A percentile compares a stretch with the other conserved stretches of the same genome.
Evolutionary conservation across 2,888 invertebrate species (phyloP).

Genomic region (Andrena hattorfiana): DNA sequence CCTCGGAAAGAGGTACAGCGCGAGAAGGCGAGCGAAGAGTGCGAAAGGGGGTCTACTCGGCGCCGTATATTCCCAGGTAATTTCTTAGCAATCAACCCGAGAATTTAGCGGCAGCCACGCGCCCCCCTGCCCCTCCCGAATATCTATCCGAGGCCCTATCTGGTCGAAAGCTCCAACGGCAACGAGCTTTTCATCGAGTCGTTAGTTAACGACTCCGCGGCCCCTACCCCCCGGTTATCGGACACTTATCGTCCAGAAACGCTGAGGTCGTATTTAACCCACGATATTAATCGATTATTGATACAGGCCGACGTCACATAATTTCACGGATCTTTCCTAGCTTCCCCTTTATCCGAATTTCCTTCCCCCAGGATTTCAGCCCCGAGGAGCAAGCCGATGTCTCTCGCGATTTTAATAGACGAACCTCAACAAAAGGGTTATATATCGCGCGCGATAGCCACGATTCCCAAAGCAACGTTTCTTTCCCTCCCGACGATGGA

Average conservation of each 20-base stretch:
- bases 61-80: conserved; percentile 74
- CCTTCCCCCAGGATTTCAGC: conserved; percentile 25
- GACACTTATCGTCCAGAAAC: conserved; percentile 65
- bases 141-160: conserved; percentile 74
- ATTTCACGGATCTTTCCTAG: conserved; percentile 53
- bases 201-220: conserved; percentile 78
- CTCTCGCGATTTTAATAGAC: conserved; percentile 38
- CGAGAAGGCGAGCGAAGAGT: neutral
- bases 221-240: conserved; percentile 58
- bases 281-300: conserved; percentile 66
- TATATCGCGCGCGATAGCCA: conserved; percentile 48
- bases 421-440: conserved; percentile 38
- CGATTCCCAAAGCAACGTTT: neutral
- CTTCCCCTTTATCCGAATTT: neutral
- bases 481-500: neutral
- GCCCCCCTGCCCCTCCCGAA: conserved; percentile 58
- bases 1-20: neutral
- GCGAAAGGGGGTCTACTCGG: conserved; percentile 2
- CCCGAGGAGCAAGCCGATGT: neutral
- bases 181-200: conserved; percentile 85
- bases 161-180: conserved; percentile 55
- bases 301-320: conserved; percentile 43
- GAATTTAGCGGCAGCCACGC: conserved; percentile 70
- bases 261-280: conserved; percentile 63
- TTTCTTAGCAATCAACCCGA: conserved; percentile 82